Conservation (phyloP, 2,797 vertebrate species). For the Sebastes steindachneri region DNA sequence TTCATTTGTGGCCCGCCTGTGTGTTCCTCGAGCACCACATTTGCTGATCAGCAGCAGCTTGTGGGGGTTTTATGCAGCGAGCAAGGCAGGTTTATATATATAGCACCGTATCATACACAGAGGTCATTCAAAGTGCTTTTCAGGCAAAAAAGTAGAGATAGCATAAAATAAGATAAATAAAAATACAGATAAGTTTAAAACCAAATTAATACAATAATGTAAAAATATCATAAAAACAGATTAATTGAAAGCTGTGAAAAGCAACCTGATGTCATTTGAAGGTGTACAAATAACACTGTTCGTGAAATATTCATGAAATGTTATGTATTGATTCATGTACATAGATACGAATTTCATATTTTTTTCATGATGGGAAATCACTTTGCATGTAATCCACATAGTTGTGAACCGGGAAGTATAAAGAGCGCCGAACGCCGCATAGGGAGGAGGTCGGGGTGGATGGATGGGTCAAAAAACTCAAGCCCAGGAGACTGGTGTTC, state of each 20-base stretch:
- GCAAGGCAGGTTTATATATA: background rate
- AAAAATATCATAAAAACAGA: background rate
- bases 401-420: too few relatives aligned
- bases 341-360: too few relatives aligned
- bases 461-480: too few relatives aligned
- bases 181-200: background rate
- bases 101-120: background rate
- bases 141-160: background rate
- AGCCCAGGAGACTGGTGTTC: too few relatives aligned
- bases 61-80: background rate
- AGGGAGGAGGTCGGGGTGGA: too few relatives aligned
- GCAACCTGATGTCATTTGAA: too few relatives aligned
- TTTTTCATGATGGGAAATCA: too few relatives aligned
- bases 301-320: too few relatives aligned
- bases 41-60: background rate
- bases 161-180: background rate
- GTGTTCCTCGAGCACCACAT: background rate
- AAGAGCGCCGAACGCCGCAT: too few relatives aligned
- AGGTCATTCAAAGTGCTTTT: background rate
- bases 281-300: too few relatives aligned
- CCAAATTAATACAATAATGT: background rate
- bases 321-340: too few relatives aligned
- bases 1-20: background rate
- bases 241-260: background rate
- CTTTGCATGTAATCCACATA: too few relatives aligned